Percentiles rank a stretch among this genome's conserved stretches.
Conservation (phyloP, 2,797 vertebrate species). For the Galaxias olidus region DNA sequence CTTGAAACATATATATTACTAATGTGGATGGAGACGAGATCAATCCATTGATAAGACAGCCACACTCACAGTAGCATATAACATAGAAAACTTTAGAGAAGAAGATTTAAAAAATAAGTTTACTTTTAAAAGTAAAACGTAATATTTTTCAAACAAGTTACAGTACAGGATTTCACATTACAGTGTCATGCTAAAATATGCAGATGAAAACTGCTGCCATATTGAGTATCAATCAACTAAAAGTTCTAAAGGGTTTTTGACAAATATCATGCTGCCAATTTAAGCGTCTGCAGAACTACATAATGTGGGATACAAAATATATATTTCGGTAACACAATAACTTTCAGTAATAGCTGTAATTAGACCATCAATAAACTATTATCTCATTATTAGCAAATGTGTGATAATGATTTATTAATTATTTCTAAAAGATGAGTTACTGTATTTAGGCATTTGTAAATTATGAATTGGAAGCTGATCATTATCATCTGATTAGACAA, state of each 20-base stretch:
- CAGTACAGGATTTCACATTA: constrained; percentile 55
- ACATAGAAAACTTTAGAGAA: constrained; percentile 3
- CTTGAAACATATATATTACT: neutral
- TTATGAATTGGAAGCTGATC: no score
- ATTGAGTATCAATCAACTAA: constrained; percentile 51
- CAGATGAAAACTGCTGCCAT: constrained; percentile 32
- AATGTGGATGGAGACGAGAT: no score
- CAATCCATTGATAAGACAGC: neutral
- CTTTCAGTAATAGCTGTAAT: no score
- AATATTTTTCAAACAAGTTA: constrained; percentile 34
- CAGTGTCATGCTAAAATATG: constrained; percentile 63
- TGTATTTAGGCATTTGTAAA: no score
- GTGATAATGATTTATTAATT: no score
- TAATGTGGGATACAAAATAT: constrained; percentile 55
- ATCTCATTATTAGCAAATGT: no score
- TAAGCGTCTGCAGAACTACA: constrained; percentile 35
- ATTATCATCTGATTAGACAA: no score
- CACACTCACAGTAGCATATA: no score
- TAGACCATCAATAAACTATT: no score
- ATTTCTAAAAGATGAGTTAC: no score
- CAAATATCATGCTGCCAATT: constrained; percentile 43
- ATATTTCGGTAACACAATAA: no score
- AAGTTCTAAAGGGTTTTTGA: constrained; percentile 35
- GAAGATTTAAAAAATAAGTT: constrained; percentile 28
- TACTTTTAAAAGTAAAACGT: constrained; percentile 34